phyloP scores from a whole-genome alignment of 2,888 invertebrate species.

The Scaeva pyrastri region DNA sequence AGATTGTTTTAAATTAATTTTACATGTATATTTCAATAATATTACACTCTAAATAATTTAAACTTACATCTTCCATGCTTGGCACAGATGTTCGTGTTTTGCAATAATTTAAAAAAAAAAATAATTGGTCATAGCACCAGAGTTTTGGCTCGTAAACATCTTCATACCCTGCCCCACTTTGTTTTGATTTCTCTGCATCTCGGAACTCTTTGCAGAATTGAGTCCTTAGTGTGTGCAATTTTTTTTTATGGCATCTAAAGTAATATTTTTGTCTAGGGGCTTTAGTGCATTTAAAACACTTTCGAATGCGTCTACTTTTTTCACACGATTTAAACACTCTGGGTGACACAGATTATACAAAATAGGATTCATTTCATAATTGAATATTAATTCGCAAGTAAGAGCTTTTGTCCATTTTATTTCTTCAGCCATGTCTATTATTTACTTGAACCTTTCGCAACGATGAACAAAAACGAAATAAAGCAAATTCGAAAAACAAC shows the following conservation, averaged over 20 bases:
- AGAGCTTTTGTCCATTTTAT: neutral
- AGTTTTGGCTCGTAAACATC: neutral
- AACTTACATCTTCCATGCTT: too few species aligned
- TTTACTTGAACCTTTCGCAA: too few species aligned
- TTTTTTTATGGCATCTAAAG: neutral
- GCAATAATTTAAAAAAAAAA: too few species aligned
- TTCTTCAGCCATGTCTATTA: neutral
- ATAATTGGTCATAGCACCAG: too few species aligned
- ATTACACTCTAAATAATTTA: too few species aligned
- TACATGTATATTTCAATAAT: too few species aligned
- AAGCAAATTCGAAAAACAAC: too few species aligned
- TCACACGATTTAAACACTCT: too few species aligned
- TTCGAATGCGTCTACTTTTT: neutral
- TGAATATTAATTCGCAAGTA: neutral
- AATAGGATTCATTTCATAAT: constrained; percentile 5
- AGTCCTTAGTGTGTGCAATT: neutral
- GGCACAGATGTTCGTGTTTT: too few species aligned
- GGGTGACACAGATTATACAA: constrained; percentile 4
- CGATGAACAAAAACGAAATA: too few species aligned
- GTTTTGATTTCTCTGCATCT: neutral
- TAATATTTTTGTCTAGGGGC: neutral
- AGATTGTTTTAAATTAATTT: too few species aligned
- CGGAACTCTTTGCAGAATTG: neutral
- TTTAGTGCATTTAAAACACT: neutral
- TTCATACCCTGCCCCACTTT: neutral